Conservation (phyloP, 2,113 vertebrate species). For the Epinephelus fuscoguttatus region DNA sequence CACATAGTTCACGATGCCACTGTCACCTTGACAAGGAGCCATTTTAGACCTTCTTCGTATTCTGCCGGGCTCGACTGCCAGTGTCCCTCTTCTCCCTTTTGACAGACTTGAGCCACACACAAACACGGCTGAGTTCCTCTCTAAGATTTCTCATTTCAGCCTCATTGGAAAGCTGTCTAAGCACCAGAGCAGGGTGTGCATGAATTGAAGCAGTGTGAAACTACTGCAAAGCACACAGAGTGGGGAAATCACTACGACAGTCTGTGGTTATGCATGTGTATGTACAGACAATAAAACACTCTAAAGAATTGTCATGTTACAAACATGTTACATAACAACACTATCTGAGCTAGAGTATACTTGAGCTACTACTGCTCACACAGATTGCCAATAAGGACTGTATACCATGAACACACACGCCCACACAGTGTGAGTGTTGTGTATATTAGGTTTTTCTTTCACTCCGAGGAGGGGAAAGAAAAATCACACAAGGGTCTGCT, state of each 20-base stretch:
- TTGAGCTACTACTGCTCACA: background rate
- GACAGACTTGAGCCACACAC: constrained; percentile 25
- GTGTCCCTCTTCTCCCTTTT: constrained; percentile 44
- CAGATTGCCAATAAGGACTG: background rate
- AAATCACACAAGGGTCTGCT: constrained; percentile 28
- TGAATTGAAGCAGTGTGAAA: constrained; percentile 69
- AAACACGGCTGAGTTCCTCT: constrained; percentile 7
- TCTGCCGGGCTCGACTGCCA: constrained; percentile 43
- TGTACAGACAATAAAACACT: background rate
- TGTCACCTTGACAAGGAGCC: constrained; percentile 29
- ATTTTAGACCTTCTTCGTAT: constrained; percentile 55
- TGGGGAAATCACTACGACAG: background rate
- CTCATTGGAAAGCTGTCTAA: constrained; percentile 74
- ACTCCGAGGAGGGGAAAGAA: constrained; percentile 18
- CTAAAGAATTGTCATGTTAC: background rate
- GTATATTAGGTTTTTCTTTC: constrained; percentile 4
- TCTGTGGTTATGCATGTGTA: background rate
- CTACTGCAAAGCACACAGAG: constrained; percentile 55
- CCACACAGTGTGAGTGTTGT: background rate
- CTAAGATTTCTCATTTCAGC: constrained; percentile 68
- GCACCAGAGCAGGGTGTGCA: constrained; percentile 58
- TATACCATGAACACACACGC: constrained; percentile 14
- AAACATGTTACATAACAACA: background rate
- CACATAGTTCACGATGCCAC: background rate
- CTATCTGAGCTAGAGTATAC: background rate